phyloP scores from a whole-genome alignment of 2,113 vertebrate species.

The Coreoperca whiteheadi region DNA sequence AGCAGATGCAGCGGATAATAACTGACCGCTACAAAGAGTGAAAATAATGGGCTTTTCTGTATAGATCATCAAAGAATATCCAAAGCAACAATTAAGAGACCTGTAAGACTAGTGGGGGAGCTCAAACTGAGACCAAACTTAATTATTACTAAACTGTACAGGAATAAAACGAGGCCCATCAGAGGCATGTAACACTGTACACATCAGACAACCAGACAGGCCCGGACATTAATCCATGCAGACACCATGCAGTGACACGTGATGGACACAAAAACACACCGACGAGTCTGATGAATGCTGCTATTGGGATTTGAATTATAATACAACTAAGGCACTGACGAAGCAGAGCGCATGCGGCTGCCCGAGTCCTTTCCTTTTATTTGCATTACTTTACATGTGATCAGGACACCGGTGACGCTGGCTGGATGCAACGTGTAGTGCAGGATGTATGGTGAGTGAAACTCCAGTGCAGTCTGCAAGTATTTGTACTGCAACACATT shows the following conservation, averaged over 20 bases:
- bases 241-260: not conserved
- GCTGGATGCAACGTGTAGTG: too few species aligned
- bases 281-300: not conserved
- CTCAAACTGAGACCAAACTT: not conserved
- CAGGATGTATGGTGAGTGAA: not conserved
- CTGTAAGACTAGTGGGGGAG: not conserved
- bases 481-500: too few species aligned
- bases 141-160: not conserved
- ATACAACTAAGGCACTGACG: not conserved
- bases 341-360: not conserved
- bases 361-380: not conserved
- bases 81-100: not conserved
- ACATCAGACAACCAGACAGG: not conserved
- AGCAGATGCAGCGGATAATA: accelerated
- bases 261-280: not conserved
- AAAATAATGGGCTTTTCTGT: not conserved
- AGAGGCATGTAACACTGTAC: not conserved
- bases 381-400: not conserved
- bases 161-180: not conserved
- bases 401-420: too few species aligned
- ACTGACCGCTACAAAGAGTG: not conserved
- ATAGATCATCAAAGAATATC: not conserved
- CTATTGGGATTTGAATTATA: not conserved
- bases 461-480: too few species aligned
- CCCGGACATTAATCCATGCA: constrained; percentile 12